Percentiles rank a stretch among this genome's conserved stretches.
These are phyloP conservation scores for Hemicordylus capensis DNA, from an alignment of 2,113 vertebrate species.

Conservation along the genomic window DNA sequence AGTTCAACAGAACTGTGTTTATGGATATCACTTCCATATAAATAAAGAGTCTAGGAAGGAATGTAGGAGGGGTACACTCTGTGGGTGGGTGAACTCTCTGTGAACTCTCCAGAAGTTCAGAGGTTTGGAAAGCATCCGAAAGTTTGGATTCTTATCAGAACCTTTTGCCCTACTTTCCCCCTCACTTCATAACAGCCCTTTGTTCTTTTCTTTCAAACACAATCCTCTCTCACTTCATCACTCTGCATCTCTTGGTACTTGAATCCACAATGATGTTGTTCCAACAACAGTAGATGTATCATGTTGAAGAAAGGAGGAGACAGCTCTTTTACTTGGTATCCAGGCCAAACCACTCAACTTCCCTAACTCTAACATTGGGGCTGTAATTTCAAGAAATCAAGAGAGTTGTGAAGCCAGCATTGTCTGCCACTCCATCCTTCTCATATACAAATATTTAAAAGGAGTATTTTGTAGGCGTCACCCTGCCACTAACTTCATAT, in stretches of 20 bases:
- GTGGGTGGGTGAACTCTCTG: background rate
- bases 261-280: background rate
- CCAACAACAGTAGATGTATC: background rate
- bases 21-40: constrained; percentile 14
- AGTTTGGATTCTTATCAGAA: constrained; percentile 22
- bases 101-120: constrained; percentile 25
- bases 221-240: background rate
- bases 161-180: constrained; percentile 11
- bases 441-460: background rate
- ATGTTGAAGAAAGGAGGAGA: background rate
- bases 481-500: background rate
- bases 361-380: background rate
- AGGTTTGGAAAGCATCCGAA: constrained; percentile 28
- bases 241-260: background rate
- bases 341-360: background rate
- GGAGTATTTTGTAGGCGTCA: background rate
- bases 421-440: background rate
- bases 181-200: background rate
- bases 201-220: background rate
- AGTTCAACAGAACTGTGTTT: background rate
- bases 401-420: background rate
- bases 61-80: constrained; percentile 1
- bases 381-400: background rate
- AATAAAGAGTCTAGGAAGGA: constrained; percentile 28
- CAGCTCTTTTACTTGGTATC: background rate